Evolutionary conservation across 2,113 vertebrate genomes (phyloP), one percentile per base, ranked within the genome.

Genomic region (Malurus cyaneus): DNA sequence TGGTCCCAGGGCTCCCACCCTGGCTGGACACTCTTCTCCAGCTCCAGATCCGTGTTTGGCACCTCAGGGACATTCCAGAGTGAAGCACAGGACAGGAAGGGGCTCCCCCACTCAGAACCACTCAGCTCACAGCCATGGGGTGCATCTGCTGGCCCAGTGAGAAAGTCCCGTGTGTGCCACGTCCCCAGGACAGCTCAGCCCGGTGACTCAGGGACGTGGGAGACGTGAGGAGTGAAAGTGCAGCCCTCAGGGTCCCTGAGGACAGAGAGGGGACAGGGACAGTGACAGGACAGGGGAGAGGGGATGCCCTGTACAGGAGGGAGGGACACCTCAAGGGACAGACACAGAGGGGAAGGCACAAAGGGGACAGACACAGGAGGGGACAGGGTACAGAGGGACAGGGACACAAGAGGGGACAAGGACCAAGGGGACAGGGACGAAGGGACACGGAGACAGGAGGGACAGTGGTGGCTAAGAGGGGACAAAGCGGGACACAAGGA

Each of bases 181-280:
- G 32, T 77, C 71, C 50, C 31, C 3, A 49, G 60, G 73, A 83
- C 86, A 80, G 83, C 96, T 95, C 95, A 93, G 88, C 86, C 31
- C 7, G 1, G 39, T 95, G 93, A 92, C 91, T 95, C 93, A 93
- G 18, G 5, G 81, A 11, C 4, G 28, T 21, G 80, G 65, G 90
- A 82, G 82, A 80, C 19, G 8, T 0, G 0, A 76, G 67, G 24
- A 83, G 83, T 5, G 18, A 39, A 60, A 83, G 80, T 11, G 47
- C 50, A 54, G 61, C 61, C 24, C 18, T 19, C 5, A 2, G 64
- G 31, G 19, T 65, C 25, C 79, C 54, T 2, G 11, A 50, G 73
- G 82, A 44, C 16, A 6, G 39, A 39, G 39, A 39, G 39, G 39
- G 39, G 39, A 39, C 39, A 39, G 36, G 36, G 36, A 36, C 36